A percentile compares a stretch with the other conserved stretches of the same genome.
Conservation (phyloP, 2,888 invertebrate genomes). For the Octonoba sinensis region DNA sequence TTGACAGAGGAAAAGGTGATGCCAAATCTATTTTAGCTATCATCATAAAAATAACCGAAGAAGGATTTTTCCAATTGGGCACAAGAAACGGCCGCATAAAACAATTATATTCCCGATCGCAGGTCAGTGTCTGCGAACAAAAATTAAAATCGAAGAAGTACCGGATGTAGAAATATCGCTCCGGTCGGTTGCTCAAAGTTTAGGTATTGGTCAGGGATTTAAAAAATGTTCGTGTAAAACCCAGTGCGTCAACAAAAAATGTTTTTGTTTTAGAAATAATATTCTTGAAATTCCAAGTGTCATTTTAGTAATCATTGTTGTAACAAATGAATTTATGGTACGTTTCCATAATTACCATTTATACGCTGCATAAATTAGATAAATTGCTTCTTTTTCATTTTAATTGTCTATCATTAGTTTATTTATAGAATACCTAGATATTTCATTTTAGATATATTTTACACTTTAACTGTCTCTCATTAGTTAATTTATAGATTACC, state of each 20-base stretch:
- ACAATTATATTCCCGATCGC: constrained; percentile 48
- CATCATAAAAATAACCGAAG: constrained; percentile 55
- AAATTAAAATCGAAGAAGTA: constrained; percentile 38
- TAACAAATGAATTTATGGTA: constrained; percentile 51
- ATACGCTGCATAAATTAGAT: constrained; percentile 52
- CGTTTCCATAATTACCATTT: constrained; percentile 49
- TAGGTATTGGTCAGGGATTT: constrained; percentile 53
- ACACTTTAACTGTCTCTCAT: too few relatives aligned
- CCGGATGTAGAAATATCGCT: constrained; percentile 52
- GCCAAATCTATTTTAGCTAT: constrained; percentile 57
- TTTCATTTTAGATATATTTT: too few relatives aligned
- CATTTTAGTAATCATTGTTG: constrained; percentile 36
- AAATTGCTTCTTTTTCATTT: constrained; percentile 48
- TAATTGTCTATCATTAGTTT: constrained; percentile 33
- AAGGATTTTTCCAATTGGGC: too few relatives aligned
- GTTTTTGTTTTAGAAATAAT: constrained; percentile 44
- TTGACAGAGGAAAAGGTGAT: constrained; percentile 57
- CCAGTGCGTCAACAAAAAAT: constrained; percentile 49
- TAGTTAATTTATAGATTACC: too few relatives aligned
- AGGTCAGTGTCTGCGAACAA: constrained; percentile 49
- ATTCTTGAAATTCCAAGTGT: too few relatives aligned
- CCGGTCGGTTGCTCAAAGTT: constrained; percentile 55
- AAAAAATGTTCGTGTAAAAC: constrained; percentile 56
- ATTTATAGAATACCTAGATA: too few relatives aligned
- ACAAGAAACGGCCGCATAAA: too few relatives aligned